These are phyloP conservation scores for Hyles euphorbiae DNA, from an alignment of 1,140 invertebrate genomes.

Conservation along the genomic window DNA sequence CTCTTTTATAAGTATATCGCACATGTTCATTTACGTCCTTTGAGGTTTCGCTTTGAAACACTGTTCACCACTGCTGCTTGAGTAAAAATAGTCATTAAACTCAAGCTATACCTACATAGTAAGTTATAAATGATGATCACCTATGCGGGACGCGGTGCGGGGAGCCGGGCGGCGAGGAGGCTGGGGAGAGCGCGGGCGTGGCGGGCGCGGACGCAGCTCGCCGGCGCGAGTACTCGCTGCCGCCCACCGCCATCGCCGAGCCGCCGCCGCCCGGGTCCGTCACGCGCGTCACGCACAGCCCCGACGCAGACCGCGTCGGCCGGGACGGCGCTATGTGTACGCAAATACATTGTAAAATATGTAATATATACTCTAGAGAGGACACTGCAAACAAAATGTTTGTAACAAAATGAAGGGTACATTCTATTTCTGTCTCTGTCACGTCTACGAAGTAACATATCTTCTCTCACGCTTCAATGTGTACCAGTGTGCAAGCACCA, in stretches of 20 bases:
- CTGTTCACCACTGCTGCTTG: no score
- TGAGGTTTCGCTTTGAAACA: no score
- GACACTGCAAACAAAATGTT: no score
- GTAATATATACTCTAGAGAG: no score
- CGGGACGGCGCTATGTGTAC: conserved; percentile 58
- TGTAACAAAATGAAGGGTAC: no score
- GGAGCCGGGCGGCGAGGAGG: conserved; percentile 60
- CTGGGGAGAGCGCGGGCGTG: conserved; percentile 64
- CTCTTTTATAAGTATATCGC: no score
- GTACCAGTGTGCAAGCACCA: no score
- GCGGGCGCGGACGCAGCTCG: conserved; percentile 65
- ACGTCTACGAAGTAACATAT: no score
- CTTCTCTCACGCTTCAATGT: no score
- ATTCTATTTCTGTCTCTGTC: no score
- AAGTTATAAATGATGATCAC: conserved; percentile 21
- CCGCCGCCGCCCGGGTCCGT: conserved; percentile 74
- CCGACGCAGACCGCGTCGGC: conserved; percentile 80
- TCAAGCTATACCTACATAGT: background rate
- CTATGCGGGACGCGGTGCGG: conserved; percentile 56
- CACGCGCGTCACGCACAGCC: conserved; percentile 78
- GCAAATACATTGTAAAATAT: background rate
- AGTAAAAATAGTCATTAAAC: no score
- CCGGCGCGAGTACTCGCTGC: conserved; percentile 59
- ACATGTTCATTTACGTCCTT: no score
- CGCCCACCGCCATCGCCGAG: conserved; percentile 72